Evolutionary conservation across 2,113 vertebrate genomes (phyloP), one percentile per base, ranked within the genome.

Genomic region (Pelobates fuscus): DNA sequence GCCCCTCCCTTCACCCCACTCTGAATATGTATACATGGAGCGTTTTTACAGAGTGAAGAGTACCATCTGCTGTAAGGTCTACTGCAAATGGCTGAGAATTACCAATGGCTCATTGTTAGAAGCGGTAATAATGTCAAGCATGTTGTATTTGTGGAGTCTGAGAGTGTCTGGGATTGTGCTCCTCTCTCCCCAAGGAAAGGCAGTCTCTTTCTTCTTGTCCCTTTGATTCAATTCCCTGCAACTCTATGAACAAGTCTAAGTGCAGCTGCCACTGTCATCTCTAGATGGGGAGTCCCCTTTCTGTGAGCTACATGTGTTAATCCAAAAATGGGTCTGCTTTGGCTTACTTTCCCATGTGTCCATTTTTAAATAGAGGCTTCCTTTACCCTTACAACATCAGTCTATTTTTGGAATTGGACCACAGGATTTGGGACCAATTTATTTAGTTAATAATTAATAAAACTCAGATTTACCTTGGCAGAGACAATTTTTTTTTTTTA

Each of bases 151-250:
- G 83, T 79, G 41, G 77, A 85, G 82, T 83, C 87, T 86, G 77
- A 87, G 81, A 88, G 84, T 85, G 88, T 70, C 86, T 87, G 2
- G 68, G 81, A 90, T 92, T 91, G 90, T 90, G 84, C 89, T 89
- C 84, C 82, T 5, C 78, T 64, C 80, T 88, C 89, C 89, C 87
- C 21, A 74, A 89, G 89, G 89, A 88, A 88, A 87, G 84, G 84
- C 84, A 87, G 85, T 81, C 81, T 82, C 84, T 89, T 87, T 88
- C 83, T 88, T 85, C 78, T 88, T 85, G 90, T 88, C 84, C 83
- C 80, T 89, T 84, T 87, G 83, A 92, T 93, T 93, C n/a, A 77
- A 87, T 91, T 88, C 89, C 88, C 88, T 87, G 89, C 86, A 88
- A 88, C 83, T 88, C 84, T 79, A 78, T 0, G 7, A 85, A 83